phyloP scores from a whole-genome alignment of 2,113 vertebrate species.

The Pygoscelis adeliae region DNA sequence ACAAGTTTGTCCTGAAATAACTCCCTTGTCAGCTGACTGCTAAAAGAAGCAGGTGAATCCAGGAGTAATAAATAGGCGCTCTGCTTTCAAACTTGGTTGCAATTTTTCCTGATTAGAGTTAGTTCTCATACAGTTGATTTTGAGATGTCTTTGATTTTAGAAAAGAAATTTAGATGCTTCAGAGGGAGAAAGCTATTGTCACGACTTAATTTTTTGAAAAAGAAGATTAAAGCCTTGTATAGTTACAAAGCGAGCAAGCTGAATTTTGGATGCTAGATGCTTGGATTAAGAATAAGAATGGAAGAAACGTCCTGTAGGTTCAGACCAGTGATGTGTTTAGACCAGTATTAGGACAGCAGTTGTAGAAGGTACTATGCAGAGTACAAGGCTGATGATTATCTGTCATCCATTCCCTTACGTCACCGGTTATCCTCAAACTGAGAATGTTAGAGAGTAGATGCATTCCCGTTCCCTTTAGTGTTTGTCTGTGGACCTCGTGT shows the following conservation, averaged over 20 bases:
- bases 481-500: background rate
- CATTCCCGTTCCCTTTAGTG: background rate
- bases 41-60: background rate
- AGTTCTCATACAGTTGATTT: background rate
- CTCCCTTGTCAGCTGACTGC: background rate
- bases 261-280: background rate
- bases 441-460: background rate
- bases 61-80: background rate
- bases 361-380: background rate
- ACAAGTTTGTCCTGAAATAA: background rate
- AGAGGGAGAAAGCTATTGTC: background rate
- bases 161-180: background rate
- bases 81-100: background rate
- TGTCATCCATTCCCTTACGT: background rate
- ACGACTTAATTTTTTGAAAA: rapidly evolving
- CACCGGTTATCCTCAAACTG: rapidly evolving
- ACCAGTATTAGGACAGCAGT: background rate
- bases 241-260: background rate
- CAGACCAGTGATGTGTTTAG: background rate
- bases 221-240: background rate
- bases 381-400: background rate
- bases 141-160: background rate
- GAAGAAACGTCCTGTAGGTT: background rate
- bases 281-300: background rate
- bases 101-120: background rate